phyloP scores from a whole-genome alignment of 2,797 vertebrate genomes.

The Liasis olivaceus region DNA sequence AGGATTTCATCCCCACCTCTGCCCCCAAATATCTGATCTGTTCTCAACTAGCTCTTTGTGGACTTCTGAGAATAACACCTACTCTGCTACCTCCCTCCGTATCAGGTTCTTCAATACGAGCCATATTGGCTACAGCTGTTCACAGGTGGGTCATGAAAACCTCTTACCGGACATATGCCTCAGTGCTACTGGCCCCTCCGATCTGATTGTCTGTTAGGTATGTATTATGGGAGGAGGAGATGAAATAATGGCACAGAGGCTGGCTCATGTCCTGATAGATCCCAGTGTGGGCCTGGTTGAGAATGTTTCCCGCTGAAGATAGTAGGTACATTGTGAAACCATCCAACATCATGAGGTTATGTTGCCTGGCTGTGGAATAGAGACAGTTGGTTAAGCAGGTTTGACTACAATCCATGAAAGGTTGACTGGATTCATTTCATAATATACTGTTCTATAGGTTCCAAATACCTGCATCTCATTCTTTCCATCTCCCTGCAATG shows the following conservation, averaged over 20 bases:
- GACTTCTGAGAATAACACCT: not conserved
- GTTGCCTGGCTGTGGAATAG: slow-evolving; percentile 68
- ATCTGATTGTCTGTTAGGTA: slow-evolving; percentile 95
- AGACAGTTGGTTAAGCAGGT: not conserved
- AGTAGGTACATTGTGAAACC: slow-evolving; percentile 97
- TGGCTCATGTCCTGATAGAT: slow-evolving; percentile 91
- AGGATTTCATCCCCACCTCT: not conserved
- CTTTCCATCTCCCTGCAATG: not conserved
- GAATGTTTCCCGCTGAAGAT: slow-evolving; percentile 85
- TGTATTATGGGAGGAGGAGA: slow-evolving; percentile 86
- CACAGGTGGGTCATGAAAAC: not conserved
- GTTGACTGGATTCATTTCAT: not conserved
- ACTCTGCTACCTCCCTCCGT: not conserved
- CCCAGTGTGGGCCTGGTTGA: slow-evolving; percentile 80
- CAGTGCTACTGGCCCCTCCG: slow-evolving; percentile 90
- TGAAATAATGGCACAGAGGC: slow-evolving; percentile 92
- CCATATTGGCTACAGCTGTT: not conserved
- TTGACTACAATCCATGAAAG: not conserved
- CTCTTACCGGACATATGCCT: slow-evolving; percentile 90
- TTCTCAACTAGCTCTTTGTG: not conserved
- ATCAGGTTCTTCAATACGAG: not conserved
- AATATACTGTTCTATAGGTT: not conserved
- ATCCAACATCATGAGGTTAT: slow-evolving; percentile 87
- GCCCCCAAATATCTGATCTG: not conserved
- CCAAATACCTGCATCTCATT: not conserved